phyloP scores from a whole-genome alignment of 2,797 vertebrate species.

The Dallia pectoralis region DNA sequence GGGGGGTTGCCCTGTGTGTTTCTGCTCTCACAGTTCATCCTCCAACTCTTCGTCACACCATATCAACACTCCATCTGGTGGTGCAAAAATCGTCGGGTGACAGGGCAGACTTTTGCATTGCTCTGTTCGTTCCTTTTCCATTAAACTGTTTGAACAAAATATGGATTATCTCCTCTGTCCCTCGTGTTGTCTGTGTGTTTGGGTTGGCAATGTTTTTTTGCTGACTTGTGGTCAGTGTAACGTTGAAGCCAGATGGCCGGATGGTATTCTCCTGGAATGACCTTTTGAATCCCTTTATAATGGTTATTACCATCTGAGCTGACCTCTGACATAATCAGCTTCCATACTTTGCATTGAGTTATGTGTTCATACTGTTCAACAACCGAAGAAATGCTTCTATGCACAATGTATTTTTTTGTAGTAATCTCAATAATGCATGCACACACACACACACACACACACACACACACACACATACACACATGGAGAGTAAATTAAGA shows the following conservation, averaged over 20 bases:
- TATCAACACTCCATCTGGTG: not conserved
- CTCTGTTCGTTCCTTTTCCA: not conserved
- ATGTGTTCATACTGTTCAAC: not conserved
- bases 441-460: no score
- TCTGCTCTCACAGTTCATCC: conserved; percentile 4
- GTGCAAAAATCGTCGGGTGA: not conserved
- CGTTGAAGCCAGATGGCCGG: not conserved
- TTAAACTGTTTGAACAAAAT: not conserved
- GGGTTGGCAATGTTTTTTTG: not conserved
- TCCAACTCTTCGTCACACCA: conserved; percentile 8
- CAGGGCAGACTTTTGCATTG: not conserved
- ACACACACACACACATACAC: conserved; percentile 4
- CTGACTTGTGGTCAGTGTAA: not conserved
- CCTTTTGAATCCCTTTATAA: not conserved
- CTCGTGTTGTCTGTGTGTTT: not conserved
- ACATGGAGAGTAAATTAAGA: conserved; percentile 13
- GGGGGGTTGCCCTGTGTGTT: conserved; percentile 16
- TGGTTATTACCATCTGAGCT: not conserved
- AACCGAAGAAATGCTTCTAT: not conserved
- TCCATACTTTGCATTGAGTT: not conserved
- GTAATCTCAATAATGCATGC: not conserved
- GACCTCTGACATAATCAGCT: not conserved
- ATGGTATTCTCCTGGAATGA: not conserved
- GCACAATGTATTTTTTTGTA: not conserved
- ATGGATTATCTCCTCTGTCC: not conserved